Conservation (phyloP, 2,888 invertebrate species). For the Iphiclides podalirius region DNA sequence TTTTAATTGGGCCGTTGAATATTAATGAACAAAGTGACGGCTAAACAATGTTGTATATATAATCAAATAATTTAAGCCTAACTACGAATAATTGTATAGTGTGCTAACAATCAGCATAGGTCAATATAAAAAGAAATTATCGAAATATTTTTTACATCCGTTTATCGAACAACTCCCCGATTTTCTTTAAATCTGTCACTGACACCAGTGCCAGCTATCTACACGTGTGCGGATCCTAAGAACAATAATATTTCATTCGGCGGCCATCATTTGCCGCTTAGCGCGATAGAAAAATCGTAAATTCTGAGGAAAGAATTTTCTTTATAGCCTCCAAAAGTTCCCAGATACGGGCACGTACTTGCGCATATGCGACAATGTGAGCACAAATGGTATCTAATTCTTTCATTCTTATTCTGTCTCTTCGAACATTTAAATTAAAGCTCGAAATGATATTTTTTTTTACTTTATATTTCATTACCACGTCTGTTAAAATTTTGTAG, state of each 20-base stretch:
- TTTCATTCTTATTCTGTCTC: conserved; percentile 46
- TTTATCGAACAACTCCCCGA: conserved; percentile 2
- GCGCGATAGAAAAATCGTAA: conserved; percentile 74
- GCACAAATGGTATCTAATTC: conserved; percentile 64
- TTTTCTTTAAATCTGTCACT: conserved; percentile 32
- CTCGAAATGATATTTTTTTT: too few relatives aligned
- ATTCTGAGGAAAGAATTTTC: conserved; percentile 68
- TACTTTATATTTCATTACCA: too few relatives aligned
- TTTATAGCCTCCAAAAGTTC: conserved; percentile 69
- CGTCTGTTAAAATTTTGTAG: too few relatives aligned
- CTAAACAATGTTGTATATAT: conserved; percentile 41
- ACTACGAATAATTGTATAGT: background rate
- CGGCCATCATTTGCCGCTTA: conserved; percentile 71
- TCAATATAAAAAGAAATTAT: background rate
- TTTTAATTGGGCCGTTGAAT: conserved; percentile 65
- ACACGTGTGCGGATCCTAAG: conserved; percentile 49
- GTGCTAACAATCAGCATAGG: background rate
- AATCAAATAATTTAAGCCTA: conserved; percentile 1
- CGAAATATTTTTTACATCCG: background rate
- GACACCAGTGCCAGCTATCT: conserved; percentile 27
- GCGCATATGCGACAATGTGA: conserved; percentile 52
- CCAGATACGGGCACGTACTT: conserved; percentile 59
- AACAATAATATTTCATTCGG: conserved; percentile 66
- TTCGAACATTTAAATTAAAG: background rate
- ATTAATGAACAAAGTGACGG: conserved; percentile 74